Conservation (phyloP, 2,888 invertebrate genomes). For the Nesidiocoris tenuis region DNA sequence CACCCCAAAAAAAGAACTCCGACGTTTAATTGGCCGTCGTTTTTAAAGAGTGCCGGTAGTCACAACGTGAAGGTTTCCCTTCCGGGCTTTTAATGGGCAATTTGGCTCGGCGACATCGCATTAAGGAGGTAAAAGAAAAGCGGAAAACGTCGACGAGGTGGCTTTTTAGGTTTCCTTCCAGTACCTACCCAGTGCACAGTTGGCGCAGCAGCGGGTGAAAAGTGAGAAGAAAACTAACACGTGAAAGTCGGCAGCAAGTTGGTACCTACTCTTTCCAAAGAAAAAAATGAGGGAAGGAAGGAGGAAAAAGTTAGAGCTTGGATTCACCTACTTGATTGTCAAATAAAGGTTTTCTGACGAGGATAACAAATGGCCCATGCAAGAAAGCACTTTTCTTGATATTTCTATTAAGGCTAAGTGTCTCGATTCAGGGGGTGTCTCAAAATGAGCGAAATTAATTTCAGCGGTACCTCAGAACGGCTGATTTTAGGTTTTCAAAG, state of each 20-base stretch:
- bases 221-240: neutral
- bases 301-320: neutral
- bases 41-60: slow-evolving; percentile 18
- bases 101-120: slow-evolving; percentile 18
- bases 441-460: too few relatives aligned
- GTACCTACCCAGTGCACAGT: neutral
- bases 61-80: neutral
- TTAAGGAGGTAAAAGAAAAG: slow-evolving; percentile 11
- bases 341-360: neutral
- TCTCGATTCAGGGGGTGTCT: too few relatives aligned
- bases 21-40: slow-evolving; percentile 26
- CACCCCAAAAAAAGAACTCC: slow-evolving; percentile 11
- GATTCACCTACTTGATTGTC: neutral
- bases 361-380: neutral
- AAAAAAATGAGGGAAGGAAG: neutral
- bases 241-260: neutral
- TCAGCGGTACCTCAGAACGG: too few relatives aligned
- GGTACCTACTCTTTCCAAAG: neutral
- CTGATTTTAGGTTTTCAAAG: too few relatives aligned
- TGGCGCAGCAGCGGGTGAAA: neutral
- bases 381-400: neutral
- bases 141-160: neutral
- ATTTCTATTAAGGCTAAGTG: too few relatives aligned
- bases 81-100: slow-evolving; percentile 31
- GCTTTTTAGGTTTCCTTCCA: neutral